Evolutionary conservation across 2,888 invertebrate genomes (phyloP).

Genomic region (Metalampra italica): DNA sequence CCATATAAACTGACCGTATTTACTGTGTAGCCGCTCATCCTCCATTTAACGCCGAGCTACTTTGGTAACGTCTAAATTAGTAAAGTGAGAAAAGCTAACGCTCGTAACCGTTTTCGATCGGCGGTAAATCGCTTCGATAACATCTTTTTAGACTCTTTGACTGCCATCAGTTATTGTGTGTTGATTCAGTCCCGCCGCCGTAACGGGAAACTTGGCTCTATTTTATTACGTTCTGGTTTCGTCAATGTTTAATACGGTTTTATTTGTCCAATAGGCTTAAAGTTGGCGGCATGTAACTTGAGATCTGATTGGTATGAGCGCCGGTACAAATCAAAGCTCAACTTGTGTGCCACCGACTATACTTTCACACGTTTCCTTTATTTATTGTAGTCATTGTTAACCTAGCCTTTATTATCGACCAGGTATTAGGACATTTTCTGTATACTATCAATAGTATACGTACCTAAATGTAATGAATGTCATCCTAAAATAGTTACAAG

Average conservation of each 20-base stretch:
- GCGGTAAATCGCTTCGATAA: constrained; percentile 69
- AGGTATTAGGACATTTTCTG: constrained; percentile 28
- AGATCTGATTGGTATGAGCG: too few relatives aligned
- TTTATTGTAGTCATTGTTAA: constrained; percentile 37
- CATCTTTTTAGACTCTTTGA: constrained; percentile 59
- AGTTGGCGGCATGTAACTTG: too few relatives aligned
- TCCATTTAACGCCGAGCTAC: constrained; percentile 71
- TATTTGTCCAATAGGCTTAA: constrained; percentile 47
- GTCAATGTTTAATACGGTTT: constrained; percentile 49
- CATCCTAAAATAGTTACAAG: neutral
- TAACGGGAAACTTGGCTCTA: constrained; percentile 54
- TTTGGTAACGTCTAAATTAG: constrained; percentile 76
- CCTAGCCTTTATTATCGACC: constrained; percentile 40
- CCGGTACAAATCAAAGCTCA: too few relatives aligned
- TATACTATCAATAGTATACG: neutral
- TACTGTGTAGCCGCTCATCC: constrained; percentile 68
- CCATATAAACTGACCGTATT: constrained; percentile 70
- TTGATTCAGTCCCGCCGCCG: constrained; percentile 56
- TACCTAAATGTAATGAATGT: neutral
- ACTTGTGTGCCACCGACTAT: too few relatives aligned
- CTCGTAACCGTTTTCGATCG: constrained; percentile 67
- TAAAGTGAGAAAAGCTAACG: constrained; percentile 75
- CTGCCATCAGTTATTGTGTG: constrained; percentile 62
- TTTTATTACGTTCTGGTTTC: constrained; percentile 57
- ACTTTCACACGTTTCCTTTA: constrained; percentile 48